These are phyloP conservation scores for Hippocampus zosterae DNA, from an alignment of 2,113 vertebrate species.

Conservation along the genomic window DNA sequence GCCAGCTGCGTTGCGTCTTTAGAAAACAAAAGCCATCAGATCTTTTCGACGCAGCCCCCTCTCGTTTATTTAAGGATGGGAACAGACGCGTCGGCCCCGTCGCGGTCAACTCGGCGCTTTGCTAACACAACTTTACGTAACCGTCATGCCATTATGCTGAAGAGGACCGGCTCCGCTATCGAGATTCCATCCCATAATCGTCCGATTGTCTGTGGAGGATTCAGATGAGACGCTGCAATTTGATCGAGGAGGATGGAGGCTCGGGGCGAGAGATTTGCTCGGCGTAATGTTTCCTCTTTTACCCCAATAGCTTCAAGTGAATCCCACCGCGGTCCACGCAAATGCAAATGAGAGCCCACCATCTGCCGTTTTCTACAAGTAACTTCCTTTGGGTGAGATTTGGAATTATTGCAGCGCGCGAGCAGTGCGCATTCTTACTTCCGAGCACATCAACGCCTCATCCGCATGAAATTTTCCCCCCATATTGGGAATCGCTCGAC, in stretches of 20 bases:
- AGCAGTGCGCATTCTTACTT: not conserved
- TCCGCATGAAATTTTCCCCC: not conserved
- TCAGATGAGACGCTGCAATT: slow-evolving; percentile 26
- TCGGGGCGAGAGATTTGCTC: slow-evolving; percentile 21
- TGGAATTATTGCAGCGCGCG: slow-evolving; percentile 1
- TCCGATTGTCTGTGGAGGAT: slow-evolving; percentile 23
- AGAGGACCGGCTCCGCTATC: not conserved
- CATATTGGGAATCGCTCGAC: not conserved
- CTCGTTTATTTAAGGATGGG: slow-evolving; percentile 46
- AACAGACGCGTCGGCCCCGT: slow-evolving; percentile 31
- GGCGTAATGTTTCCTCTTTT: slow-evolving; percentile 31
- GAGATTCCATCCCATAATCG: slow-evolving; percentile 39
- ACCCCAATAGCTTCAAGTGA: slow-evolving; percentile 19
- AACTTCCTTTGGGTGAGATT: slow-evolving; percentile 9
- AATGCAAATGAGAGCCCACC: slow-evolving; percentile 47
- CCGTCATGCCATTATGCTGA: not conserved
- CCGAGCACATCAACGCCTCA: slow-evolving; percentile 10
- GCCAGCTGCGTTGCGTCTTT: slow-evolving; percentile 36
- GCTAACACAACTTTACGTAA: slow-evolving; percentile 39
- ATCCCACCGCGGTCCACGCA: slow-evolving; percentile 39
- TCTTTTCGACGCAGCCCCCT: slow-evolving; percentile 42
- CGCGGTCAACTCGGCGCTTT: slow-evolving; percentile 29
- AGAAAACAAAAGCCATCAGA: slow-evolving; percentile 50
- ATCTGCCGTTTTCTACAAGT: slow-evolving; percentile 18
- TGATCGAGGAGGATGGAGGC: slow-evolving; percentile 27